Evolutionary conservation across 2,888 invertebrate species (phyloP).

Genomic region (Ormyrus nitidulus): DNA sequence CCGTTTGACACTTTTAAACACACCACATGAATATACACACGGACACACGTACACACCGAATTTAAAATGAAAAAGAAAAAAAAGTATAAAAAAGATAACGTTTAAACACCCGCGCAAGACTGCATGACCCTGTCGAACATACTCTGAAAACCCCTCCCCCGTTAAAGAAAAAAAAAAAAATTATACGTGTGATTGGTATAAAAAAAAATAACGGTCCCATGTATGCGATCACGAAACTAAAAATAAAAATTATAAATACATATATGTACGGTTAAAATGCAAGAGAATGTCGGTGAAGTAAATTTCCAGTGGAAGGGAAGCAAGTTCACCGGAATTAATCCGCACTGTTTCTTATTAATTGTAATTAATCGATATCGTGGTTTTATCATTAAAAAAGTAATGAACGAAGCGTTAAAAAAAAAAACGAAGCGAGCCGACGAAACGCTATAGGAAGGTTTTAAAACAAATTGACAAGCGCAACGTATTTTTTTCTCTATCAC

Average conservation of each 20-base stretch:
- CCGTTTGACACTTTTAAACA: not conserved
- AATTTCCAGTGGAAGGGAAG: constrained; percentile 14
- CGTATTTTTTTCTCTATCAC: constrained; percentile 74
- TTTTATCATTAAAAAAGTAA: constrained; percentile 46
- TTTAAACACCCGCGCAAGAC: constrained; percentile 50
- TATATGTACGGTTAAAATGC: constrained; percentile 41
- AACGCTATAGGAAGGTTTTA: constrained; percentile 38
- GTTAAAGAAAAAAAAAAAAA: constrained; percentile 26
- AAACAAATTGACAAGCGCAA: constrained; percentile 63
- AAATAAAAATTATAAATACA: constrained; percentile 40
- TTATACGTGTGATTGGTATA: constrained; percentile 53
- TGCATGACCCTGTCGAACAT: constrained; percentile 49
- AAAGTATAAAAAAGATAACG: constrained; percentile 53
- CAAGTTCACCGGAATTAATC: constrained; percentile 41
- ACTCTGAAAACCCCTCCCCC: constrained; percentile 26
- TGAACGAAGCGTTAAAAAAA: constrained; percentile 23
- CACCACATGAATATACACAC: constrained; percentile 18
- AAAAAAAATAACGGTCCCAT: constrained; percentile 42
- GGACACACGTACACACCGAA: constrained; percentile 37
- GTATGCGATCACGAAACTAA: constrained; percentile 43
- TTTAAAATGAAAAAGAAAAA: constrained; percentile 44
- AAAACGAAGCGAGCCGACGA: constrained; percentile 51
- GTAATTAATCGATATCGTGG: constrained; percentile 52
- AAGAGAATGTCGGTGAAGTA: constrained; percentile 33
- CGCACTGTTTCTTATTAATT: constrained; percentile 50